Percentiles rank a stretch among this genome's conserved stretches.
phyloP scores from a whole-genome alignment of 2,797 vertebrate genomes.

The Stomatorhinus walkeri region DNA sequence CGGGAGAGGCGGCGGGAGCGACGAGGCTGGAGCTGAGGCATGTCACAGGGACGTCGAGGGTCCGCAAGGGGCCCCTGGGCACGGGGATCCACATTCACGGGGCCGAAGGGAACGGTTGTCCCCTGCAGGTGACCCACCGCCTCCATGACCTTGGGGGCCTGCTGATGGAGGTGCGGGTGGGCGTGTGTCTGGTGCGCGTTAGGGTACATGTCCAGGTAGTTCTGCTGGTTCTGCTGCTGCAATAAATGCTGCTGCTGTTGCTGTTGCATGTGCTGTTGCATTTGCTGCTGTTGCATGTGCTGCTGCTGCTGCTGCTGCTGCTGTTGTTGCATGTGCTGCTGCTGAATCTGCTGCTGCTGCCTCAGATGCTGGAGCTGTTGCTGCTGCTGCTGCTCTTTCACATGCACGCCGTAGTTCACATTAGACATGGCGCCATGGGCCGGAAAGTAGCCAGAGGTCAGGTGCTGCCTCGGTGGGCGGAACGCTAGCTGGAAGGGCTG shows the following conservation, averaged over 20 bases:
- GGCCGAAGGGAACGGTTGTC: constrained; percentile 48
- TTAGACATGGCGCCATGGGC: constrained; percentile 74
- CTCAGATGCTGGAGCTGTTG: constrained; percentile 39
- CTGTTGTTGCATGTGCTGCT: constrained; percentile 46
- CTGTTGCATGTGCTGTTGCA: constrained; percentile 33
- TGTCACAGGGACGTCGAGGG: constrained; percentile 44
- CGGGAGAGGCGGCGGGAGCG: constrained; percentile 88
- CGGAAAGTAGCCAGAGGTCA: constrained; percentile 70
- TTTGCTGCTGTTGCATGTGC: constrained; percentile 34
- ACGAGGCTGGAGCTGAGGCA: constrained; percentile 56
- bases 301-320: constrained; percentile 45
- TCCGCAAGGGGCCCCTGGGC: constrained; percentile 44
- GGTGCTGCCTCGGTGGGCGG: constrained; percentile 79
- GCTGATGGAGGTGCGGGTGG: constrained; percentile 59
- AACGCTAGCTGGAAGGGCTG: constrained; percentile 93
- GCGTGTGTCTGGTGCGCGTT: constrained; percentile 48
- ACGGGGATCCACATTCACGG: constrained; percentile 29
- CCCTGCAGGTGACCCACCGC: constrained; percentile 39
- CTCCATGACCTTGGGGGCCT: constrained; percentile 42
- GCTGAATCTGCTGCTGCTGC: constrained; percentile 36
- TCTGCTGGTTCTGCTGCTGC: constrained; percentile 60
- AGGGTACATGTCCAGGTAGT: constrained; percentile 55
- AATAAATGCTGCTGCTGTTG: constrained; percentile 30
- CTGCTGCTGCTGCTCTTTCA: constrained; percentile 47
- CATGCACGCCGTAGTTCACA: constrained; percentile 62